Conservation (phyloP, 2,113 vertebrate species). For the Cyprinodon variegatus region DNA sequence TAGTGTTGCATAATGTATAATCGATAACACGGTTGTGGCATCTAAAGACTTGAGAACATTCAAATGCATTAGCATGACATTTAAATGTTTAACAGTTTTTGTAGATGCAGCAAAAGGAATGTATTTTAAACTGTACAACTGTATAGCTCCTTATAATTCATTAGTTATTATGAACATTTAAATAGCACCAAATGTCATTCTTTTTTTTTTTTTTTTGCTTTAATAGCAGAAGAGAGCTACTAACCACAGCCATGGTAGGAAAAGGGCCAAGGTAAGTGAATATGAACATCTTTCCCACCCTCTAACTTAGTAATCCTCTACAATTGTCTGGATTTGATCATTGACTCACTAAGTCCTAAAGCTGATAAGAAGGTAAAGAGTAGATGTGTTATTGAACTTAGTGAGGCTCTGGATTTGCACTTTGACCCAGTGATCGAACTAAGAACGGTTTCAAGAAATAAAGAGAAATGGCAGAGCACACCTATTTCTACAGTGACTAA, state of each 20-base stretch:
- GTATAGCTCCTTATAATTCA: not conserved
- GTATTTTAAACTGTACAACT: not conserved
- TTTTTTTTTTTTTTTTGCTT: conserved; percentile 10
- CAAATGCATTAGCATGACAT: not conserved
- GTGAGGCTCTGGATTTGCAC: not conserved
- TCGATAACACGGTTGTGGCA: not conserved
- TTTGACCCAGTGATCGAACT: not conserved
- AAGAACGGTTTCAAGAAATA: not conserved
- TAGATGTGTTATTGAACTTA: conserved; percentile 15
- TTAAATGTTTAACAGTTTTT: not conserved
- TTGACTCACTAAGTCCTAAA: conserved; percentile 30
- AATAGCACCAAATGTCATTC: not conserved
- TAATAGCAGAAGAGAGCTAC: conserved; percentile 86
- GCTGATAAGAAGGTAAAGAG: conserved; percentile 14
- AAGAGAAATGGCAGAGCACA: not conserved
- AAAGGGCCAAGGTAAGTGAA: conserved; percentile 91
- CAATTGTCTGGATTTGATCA: conserved; percentile 18
- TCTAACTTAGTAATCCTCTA: conserved; percentile 40
- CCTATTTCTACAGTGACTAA: not conserved
- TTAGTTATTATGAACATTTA: not conserved
- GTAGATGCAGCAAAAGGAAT: not conserved
- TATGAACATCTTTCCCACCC: not conserved
- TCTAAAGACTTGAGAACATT: not conserved
- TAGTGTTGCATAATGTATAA: not conserved
- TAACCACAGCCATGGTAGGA: conserved; percentile 92